These are phyloP conservation scores for Leistus spinibarbis DNA, from an alignment of 2,888 invertebrate species.

Conservation along the genomic window DNA sequence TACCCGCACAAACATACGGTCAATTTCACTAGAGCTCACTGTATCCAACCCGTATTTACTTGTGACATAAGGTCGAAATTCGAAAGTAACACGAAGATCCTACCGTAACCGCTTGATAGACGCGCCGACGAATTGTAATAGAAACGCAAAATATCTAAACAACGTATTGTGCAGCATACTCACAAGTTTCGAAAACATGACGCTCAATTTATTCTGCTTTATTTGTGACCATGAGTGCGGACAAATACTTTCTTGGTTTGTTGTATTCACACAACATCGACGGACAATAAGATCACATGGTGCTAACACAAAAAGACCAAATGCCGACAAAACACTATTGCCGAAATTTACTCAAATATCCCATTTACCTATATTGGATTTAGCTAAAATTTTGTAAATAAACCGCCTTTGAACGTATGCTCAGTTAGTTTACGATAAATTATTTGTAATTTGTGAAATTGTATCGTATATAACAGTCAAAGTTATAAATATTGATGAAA, in stretches of 20 bases:
- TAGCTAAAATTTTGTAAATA: slow-evolving; percentile 15
- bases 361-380: slow-evolving; percentile 16
- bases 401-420: slow-evolving; percentile 9
- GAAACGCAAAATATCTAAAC: slow-evolving; percentile 30
- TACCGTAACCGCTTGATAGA: not conserved
- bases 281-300: not conserved
- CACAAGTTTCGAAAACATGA: slow-evolving; percentile 25
- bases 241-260: slow-evolving; percentile 20
- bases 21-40: slow-evolving; percentile 24
- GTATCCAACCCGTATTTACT: not conserved
- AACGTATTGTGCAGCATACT: slow-evolving; percentile 24
- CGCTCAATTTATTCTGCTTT: slow-evolving; percentile 31
- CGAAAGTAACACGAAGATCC: not conserved
- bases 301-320: not conserved
- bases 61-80: slow-evolving; percentile 2
- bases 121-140: slow-evolving; percentile 14
- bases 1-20: slow-evolving; percentile 36
- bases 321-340: not conserved
- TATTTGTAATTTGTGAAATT: too few relatives aligned
- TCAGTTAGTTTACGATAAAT: too few relatives aligned
- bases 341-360: not conserved
- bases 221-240: slow-evolving; percentile 31
- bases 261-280: slow-evolving; percentile 1
- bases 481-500: too few relatives aligned
- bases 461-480: too few relatives aligned